Conservation (phyloP, 2,888 invertebrate genomes). For the Netelia inedita region DNA sequence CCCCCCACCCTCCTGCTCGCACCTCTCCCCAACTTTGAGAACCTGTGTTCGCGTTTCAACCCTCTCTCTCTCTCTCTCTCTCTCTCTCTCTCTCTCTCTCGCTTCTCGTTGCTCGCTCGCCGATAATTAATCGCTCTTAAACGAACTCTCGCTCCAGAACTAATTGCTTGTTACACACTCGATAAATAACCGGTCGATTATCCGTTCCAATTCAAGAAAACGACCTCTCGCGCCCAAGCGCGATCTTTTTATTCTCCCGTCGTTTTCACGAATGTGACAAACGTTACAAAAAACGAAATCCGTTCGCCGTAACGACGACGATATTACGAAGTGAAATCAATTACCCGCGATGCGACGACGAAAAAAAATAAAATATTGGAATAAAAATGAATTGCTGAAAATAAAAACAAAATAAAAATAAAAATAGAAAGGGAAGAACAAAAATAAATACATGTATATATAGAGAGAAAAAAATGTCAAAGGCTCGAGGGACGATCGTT, state of each 20-base stretch:
- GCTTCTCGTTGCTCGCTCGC: slow-evolving; percentile 7
- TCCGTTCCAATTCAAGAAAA: slow-evolving; percentile 42
- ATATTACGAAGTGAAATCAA: no score
- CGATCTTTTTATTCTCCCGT: slow-evolving; percentile 5
- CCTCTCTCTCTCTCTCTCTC: neutral
- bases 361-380: neutral
- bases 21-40: slow-evolving; percentile 48
- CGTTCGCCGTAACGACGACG: no score
- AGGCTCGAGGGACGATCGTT: no score
- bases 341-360: no score
- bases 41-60: neutral
- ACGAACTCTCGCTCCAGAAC: slow-evolving; percentile 57
- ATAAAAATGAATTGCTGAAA: neutral
- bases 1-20: neutral
- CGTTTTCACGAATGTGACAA: neutral
- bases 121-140: slow-evolving; percentile 67
- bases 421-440: no score
- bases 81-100: neutral
- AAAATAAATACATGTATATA: no score
- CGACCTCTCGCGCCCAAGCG: neutral
- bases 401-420: no score
- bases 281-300: no score
- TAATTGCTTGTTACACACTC: slow-evolving; percentile 63
- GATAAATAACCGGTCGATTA: slow-evolving; percentile 62
- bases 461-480: no score